Conservation (phyloP, 1,140 invertebrate species). For the Lasioglossum baleicum region DNA sequence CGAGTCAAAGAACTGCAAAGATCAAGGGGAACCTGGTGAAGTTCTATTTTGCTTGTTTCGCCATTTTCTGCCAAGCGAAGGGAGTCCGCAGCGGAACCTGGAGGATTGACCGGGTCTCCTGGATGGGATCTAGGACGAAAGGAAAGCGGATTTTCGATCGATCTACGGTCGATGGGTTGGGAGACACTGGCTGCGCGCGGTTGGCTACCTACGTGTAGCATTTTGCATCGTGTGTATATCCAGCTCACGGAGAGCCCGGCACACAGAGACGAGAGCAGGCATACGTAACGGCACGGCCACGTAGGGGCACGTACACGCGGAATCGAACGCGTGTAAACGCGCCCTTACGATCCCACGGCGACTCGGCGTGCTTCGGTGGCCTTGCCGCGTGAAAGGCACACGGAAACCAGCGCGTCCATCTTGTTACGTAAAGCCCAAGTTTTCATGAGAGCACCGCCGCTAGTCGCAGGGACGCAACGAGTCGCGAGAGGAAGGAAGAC, state of each 20-base stretch:
- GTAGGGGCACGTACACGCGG: conserved; percentile 55
- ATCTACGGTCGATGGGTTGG: conserved; percentile 35
- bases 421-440: conserved; percentile 72
- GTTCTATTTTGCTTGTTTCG: too few species aligned
- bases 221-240: conserved; percentile 46
- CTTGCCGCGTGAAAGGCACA: conserved; percentile 74
- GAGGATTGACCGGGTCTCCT: too few species aligned
- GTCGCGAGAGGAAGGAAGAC: conserved; percentile 28
- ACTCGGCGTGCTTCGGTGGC: conserved; percentile 64
- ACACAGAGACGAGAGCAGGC: neutral
- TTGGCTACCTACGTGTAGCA: conserved; percentile 54
- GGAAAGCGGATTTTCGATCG: neutral
- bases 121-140: too few species aligned
- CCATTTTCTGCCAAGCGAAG: too few species aligned
- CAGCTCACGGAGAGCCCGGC: neutral
- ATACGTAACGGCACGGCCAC: conserved; percentile 37
- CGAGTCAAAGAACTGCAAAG: too few species aligned
- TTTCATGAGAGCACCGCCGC: conserved; percentile 67
- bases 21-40: too few species aligned
- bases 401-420: conserved; percentile 73
- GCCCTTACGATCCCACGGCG: conserved; percentile 68
- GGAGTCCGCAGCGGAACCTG: too few species aligned
- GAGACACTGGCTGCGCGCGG: conserved; percentile 47
- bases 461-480: conserved; percentile 39
- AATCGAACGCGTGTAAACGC: conserved; percentile 59